A percentile compares a stretch with the other conserved stretches of the same genome.
Evolutionary conservation across 2,113 vertebrate genomes (phyloP).

Genomic region (Podilymbus podiceps): DNA sequence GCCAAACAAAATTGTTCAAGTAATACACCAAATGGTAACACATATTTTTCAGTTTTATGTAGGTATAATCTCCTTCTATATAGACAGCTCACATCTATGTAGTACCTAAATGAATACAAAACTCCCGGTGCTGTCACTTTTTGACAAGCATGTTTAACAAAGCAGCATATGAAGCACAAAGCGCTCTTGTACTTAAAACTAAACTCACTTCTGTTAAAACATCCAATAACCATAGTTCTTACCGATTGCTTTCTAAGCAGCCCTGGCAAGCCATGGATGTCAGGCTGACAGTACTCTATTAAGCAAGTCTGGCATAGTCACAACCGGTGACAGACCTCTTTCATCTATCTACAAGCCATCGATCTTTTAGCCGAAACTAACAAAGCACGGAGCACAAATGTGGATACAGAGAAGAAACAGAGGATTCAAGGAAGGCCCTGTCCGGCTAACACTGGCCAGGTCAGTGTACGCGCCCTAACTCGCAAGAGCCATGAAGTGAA

Average conservation of each 20-base stretch:
- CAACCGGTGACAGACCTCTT: not conserved
- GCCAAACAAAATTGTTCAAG: not conserved
- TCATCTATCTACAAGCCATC: not conserved
- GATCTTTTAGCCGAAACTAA: not conserved
- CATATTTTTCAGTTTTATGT: not conserved
- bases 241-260: not conserved
- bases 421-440: not conserved
- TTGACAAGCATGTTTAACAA: not conserved
- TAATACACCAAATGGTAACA: not conserved
- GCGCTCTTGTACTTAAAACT: not conserved
- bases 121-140: not conserved
- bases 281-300: not conserved
- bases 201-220: not conserved
- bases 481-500: not conserved
- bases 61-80: not conserved
- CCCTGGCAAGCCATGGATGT: not conserved
- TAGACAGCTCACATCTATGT: not conserved
- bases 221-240: not conserved
- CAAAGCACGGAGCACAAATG: not conserved
- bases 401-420: not conserved
- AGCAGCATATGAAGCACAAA: not conserved
- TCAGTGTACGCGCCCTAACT: not conserved
- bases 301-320: not conserved
- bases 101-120: not conserved
- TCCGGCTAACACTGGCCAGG: not conserved